Conservation (phyloP, 92 coral and sea anemone species). For the Actinostola sp. region DNA sequence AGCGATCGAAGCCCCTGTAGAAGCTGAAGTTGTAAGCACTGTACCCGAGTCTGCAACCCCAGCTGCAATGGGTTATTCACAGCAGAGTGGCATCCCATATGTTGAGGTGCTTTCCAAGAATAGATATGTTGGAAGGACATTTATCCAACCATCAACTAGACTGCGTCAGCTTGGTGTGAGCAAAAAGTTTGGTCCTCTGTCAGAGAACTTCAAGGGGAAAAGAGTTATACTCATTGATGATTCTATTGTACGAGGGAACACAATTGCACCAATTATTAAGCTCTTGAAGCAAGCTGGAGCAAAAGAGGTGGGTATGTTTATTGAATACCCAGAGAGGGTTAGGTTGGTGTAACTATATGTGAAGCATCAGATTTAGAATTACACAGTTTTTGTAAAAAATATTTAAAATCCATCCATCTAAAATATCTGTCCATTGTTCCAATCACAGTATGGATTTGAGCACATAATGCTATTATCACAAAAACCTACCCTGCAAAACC, state of each 20-base stretch:
- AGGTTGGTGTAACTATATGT: no score
- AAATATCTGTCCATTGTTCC: no score
- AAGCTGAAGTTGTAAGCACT: slow-evolving; percentile 96
- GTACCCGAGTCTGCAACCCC: slow-evolving; percentile 99
- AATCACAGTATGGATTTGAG: no score
- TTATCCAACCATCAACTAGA: slow-evolving; percentile 88
- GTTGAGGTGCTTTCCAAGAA: slow-evolving; percentile 94
- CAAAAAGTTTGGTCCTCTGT: slow-evolving; percentile 95
- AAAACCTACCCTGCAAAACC: no score
- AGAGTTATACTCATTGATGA: slow-evolving; percentile 91
- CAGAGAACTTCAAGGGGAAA: slow-evolving; percentile 87
- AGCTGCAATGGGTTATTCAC: slow-evolving; percentile 89
- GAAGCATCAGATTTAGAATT: no score
- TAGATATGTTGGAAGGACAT: slow-evolving; percentile 97
- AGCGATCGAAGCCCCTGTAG: slow-evolving; percentile 88
- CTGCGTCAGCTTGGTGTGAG: slow-evolving; percentile 93
- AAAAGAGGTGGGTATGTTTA: slow-evolving; percentile 57
- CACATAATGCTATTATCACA: no score
- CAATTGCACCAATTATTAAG: slow-evolving; percentile 89
- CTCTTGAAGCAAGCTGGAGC: slow-evolving; percentile 95
- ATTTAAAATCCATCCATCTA: no score
- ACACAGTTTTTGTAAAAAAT: no score
- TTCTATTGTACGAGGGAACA: slow-evolving; percentile 97
- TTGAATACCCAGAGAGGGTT: neutral
- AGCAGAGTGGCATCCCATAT: slow-evolving; percentile 81